Evolutionary conservation across 2,888 invertebrate genomes (phyloP), one percentile per base, ranked within the genome.

Genomic region (Drosophila pegasa): DNA sequence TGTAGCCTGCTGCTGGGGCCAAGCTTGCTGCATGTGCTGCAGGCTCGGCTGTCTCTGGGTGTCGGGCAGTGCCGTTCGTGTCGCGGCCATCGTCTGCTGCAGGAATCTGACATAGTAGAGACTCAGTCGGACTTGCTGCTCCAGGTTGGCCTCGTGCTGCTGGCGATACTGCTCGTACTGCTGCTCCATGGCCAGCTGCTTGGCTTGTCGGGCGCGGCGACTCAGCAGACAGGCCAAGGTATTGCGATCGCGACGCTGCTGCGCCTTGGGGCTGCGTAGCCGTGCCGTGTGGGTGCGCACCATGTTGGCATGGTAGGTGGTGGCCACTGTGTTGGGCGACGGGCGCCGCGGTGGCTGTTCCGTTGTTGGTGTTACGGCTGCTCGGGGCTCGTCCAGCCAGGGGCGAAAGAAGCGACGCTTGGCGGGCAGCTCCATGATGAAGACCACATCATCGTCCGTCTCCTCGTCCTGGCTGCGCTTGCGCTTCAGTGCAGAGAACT

Each of bases 181-280:
- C 33, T 87, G 79, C 38, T 88, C 85, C 37, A 80, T 43, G 16
- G 70, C 71, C 5, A 64, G 25, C 14, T 88, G 70, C 43, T 86
- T 75, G 35, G 80, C 77, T 61, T 89, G 80, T 10, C 81, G 65
- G 5, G 78, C 68, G 3, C 88, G 75, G 0, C 86, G 82, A 31
- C 77, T 84, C 12, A 78, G 65, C 0, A 84, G 71, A 20, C 83
- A 81, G 4, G 82, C 83, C 35, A 81, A 20, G 0, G 89, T 88
- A 45, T 90, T 88, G 31, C 82, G 86, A 57, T 87, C 77, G 1
- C 88, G 86, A 14, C 80, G 82, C 54, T 82, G 71, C 29, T 88
- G 90, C 40, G 84, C 88, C 65, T 85, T 81, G 7, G 75, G 65
- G 43, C 71, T 81, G 38, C 79, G 80, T 38, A 78, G 72, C 0